Conservation (phyloP, 2,888 invertebrate species). For the Oligia fasciuncula region DNA sequence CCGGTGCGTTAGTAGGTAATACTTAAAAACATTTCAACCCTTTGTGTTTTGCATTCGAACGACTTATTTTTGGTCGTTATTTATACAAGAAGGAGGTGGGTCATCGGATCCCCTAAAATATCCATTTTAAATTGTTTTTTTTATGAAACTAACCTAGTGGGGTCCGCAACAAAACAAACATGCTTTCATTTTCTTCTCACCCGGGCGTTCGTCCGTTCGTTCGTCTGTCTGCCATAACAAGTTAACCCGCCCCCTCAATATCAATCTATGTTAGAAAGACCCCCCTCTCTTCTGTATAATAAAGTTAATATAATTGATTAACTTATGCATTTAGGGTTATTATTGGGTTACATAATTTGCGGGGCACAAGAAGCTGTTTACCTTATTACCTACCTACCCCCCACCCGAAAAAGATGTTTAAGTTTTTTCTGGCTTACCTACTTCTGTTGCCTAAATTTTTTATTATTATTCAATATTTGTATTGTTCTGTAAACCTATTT, state of each 20-base stretch:
- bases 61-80: not conserved
- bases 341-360: not conserved
- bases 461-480: no score
- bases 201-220: conserved; percentile 11
- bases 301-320: not conserved
- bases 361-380: not conserved
- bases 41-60: not conserved
- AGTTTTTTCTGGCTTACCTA: no score
- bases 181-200: not conserved
- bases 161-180: not conserved
- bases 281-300: not conserved
- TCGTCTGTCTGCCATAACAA: conserved; percentile 18
- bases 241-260: conserved; percentile 14
- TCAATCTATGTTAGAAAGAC: not conserved
- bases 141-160: not conserved
- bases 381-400: not conserved
- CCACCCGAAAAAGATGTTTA: not conserved
- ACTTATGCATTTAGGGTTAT: not conserved
- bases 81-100: not conserved
- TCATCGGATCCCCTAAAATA: conserved; percentile 4
- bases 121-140: not conserved
- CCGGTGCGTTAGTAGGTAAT: not conserved
- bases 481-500: no score
- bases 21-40: not conserved
- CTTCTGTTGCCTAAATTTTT: not conserved